A percentile compares a stretch with the other conserved stretches of the same genome.
These are phyloP conservation scores for Protodeltote pygarga DNA, from an alignment of 2,888 invertebrate species.

Conservation along the genomic window DNA sequence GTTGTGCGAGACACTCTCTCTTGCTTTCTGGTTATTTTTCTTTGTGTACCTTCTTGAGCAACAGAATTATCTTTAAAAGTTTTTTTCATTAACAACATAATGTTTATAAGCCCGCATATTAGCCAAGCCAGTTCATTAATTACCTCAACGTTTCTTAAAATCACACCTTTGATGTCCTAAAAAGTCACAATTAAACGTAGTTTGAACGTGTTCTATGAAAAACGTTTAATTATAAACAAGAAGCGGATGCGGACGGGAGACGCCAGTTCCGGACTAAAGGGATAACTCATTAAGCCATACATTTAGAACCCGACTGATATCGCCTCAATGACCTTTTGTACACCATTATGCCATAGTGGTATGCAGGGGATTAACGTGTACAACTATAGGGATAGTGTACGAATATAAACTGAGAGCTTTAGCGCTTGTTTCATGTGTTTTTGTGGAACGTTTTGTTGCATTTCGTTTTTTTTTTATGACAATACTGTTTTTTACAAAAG, in stretches of 20 bases:
- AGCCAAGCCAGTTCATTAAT: no score
- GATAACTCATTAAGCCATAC: conserved; percentile 63
- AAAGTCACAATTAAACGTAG: conserved; percentile 34
- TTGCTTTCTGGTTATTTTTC: no score
- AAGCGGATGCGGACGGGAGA: conserved; percentile 58
- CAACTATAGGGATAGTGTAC: conserved; percentile 4
- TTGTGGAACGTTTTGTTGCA: neutral
- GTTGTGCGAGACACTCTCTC: no score
- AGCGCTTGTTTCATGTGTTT: neutral
- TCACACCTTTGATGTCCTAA: conserved; percentile 34
- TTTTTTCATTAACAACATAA: no score
- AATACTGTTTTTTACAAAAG: no score
- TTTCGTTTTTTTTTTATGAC: neutral
- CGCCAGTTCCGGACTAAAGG: conserved; percentile 57
- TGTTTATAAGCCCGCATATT: no score
- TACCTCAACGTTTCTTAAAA: conserved; percentile 2
- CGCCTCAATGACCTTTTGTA: conserved; percentile 61
- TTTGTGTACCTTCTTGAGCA: no score
- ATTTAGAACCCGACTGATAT: conserved; percentile 57
- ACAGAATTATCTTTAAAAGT: no score
- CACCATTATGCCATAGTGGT: conserved; percentile 25
- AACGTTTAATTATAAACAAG: conserved; percentile 55
- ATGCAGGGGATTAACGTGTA: conserved; percentile 34
- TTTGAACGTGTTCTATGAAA: conserved; percentile 53
- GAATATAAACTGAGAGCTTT: conserved; percentile 11